Base-by-base conservation (phyloP, 2,113 vertebrate species). In the Burhinus oedicnemus region DNA sequence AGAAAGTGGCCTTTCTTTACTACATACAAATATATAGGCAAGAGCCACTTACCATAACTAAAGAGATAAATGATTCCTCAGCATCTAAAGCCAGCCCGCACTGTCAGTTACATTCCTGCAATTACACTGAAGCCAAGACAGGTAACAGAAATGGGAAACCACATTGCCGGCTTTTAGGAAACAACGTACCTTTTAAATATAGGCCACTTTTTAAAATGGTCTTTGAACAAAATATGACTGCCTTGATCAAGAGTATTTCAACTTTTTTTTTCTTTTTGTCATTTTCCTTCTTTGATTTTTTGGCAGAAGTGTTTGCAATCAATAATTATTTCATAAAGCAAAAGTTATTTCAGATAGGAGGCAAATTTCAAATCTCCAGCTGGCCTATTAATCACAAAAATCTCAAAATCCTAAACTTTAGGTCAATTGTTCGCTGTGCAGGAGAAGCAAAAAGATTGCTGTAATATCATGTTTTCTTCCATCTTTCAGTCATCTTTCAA, bases 401-500 rank as follows among this genome's bases (percentile, higher is more conserved):
- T 85, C 91, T 97, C 68, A 93, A 96, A 92, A 92, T 93, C 61
- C 91, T 91, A 95, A 97, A 87, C 95, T 95, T 97, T 87, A 71
- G 26, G 27, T 90, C 93, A 90, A 91, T 97, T 97, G 96, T 97
- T 98, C 40, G 0, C 90, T 89, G 70, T 93, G 88, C 62, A 88
- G 75, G 76, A 89, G 85, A 87, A 49, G 72, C 72, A 93, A 84
- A 94, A 96, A 95, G 94, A 91, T 90, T 95, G 60, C 86, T 71
- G 80, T 72, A 97, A 95, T 97, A 94, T 97, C 95, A 97, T 95
- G 79, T 98, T 97, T 97, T 96, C 90, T 96, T 97, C 96, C 94
- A 95, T 96, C 94, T 98, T 98, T 98, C 97, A 97, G 84, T 98
- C 96, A 98, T 96, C 96, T 98, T 98, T 98, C 98, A 98, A 97